Percentiles rank a stretch among this genome's conserved stretches.
phyloP scores from a whole-genome alignment of 2,797 vertebrate genomes.

The Sebastes reedi region DNA sequence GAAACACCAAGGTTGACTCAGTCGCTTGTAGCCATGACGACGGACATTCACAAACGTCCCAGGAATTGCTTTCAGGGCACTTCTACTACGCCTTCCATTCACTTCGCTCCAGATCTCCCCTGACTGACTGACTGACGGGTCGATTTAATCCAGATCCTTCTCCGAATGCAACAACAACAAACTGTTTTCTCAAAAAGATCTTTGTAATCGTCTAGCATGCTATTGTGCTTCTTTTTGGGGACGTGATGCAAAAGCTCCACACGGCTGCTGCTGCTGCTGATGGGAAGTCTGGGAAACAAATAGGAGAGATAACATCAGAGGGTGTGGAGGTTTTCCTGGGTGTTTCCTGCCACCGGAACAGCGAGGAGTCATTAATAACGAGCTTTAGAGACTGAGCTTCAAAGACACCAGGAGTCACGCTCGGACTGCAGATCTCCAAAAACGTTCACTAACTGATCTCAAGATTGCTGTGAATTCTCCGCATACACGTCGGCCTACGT shows the following conservation, averaged over 20 bases:
- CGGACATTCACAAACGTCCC: constrained; percentile 47
- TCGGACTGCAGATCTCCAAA: not conserved
- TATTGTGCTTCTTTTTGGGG: not conserved
- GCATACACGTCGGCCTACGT: no score
- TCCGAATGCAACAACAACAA: constrained; percentile 11
- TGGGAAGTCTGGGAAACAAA: constrained; percentile 43
- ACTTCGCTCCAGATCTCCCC: constrained; percentile 35
- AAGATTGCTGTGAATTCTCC: not conserved
- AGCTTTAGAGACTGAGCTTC: constrained; percentile 54
- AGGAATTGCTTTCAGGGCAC: constrained; percentile 52
- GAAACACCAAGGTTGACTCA: constrained; percentile 28
- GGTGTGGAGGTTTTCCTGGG: constrained; percentile 66
- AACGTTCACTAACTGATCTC: not conserved
- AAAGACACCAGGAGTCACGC: constrained; percentile 44
- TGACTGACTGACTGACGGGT: not conserved
- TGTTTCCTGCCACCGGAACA: constrained; percentile 56
- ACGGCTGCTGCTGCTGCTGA: not conserved
- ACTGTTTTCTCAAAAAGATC: not conserved
- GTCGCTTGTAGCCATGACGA: constrained; percentile 44
- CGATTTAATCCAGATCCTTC: constrained; percentile 12
- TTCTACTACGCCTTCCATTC: constrained; percentile 50
- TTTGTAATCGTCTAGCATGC: not conserved
- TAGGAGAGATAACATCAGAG: constrained; percentile 62
- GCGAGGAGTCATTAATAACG: constrained; percentile 47
- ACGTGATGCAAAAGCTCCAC: not conserved